Evolutionary conservation across 2,113 vertebrate species (phyloP).

Genomic region (Callospermophilus lateralis): DNA sequence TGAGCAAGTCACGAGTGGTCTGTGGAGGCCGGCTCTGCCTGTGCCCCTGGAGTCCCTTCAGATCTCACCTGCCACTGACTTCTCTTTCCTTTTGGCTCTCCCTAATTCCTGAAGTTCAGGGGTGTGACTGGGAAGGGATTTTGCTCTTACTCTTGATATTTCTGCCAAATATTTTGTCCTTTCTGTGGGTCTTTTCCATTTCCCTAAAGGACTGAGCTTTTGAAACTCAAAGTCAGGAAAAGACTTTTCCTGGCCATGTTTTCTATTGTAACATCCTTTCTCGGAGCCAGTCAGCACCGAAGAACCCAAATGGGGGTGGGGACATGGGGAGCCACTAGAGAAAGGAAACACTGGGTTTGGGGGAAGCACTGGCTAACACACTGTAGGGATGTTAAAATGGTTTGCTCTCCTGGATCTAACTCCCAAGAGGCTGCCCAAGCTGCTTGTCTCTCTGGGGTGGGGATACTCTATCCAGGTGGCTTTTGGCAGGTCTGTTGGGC

Average conservation of each 20-base stretch:
- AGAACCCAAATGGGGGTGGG: neutral
- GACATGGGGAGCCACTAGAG: neutral
- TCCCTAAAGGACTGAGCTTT: constrained; percentile 34
- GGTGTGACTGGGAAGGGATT: neutral
- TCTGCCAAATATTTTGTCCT: constrained; percentile 30
- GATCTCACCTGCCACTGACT: neutral
- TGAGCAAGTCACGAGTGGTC: neutral
- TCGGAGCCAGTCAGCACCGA: neutral
- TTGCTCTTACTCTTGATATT: constrained; percentile 30
- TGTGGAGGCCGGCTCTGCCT: neutral
- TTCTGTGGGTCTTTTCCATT: constrained; percentile 66
- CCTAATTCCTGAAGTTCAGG: neutral
- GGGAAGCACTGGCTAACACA: neutral
- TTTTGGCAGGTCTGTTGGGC: neutral
- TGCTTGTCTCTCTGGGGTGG: neutral
- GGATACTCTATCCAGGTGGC: neutral
- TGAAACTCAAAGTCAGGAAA: constrained; percentile 56
- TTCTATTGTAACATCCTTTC: constrained; percentile 57
- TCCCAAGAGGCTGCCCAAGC: neutral
- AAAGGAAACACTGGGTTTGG: neutral
- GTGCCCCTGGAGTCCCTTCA: neutral
- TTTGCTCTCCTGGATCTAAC: neutral
- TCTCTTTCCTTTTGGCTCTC: neutral
- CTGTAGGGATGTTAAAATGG: neutral
- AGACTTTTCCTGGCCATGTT: constrained; percentile 31